Percentiles rank a stretch among this genome's conserved stretches.
phyloP scores from a whole-genome alignment of 2,888 invertebrate species.

The Cheilosia grossa region DNA sequence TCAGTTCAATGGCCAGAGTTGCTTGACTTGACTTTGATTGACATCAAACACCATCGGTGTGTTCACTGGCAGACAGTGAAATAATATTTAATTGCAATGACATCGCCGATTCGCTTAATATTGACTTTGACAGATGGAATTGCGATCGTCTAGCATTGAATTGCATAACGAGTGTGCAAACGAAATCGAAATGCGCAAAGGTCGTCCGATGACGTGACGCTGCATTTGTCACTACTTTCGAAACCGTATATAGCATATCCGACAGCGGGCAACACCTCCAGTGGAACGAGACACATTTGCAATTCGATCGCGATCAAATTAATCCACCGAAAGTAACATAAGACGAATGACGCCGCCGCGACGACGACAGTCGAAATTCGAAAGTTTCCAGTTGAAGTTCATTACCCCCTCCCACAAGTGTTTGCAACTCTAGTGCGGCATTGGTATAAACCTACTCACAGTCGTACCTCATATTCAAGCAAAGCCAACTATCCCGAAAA shows the following conservation, averaged over 20 bases:
- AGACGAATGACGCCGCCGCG: conserved; percentile 6
- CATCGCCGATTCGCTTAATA: conserved; percentile 8
- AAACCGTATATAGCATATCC: background rate
- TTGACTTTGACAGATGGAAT: conserved; percentile 59
- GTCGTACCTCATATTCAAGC: conserved; percentile 12
- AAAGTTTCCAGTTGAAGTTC: conserved; percentile 48
- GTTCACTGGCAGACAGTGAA: conserved; percentile 33
- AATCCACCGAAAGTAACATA: conserved; percentile 19
- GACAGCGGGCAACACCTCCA: background rate
- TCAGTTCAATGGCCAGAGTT: conserved; percentile 68
- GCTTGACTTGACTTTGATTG: conserved; percentile 72
- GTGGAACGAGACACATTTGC: background rate
- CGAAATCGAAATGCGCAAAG: conserved; percentile 40
- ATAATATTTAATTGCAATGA: conserved; percentile 66
- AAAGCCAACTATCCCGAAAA: conserved; percentile 26
- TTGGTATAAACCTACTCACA: background rate
- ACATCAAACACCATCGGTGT: conserved; percentile 51
- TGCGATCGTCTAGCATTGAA: conserved; percentile 44
- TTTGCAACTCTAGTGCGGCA: background rate
- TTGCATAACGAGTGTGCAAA: conserved; percentile 45
- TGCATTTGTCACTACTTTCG: conserved; percentile 33
- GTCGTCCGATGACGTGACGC: conserved; percentile 51
- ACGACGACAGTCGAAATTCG: conserved; percentile 29
- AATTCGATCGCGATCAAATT: conserved; percentile 17
- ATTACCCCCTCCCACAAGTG: conserved; percentile 7